Evolutionary conservation across 92 coral and sea anemone species (phyloP).

Genomic region (Ricordea florida): DNA sequence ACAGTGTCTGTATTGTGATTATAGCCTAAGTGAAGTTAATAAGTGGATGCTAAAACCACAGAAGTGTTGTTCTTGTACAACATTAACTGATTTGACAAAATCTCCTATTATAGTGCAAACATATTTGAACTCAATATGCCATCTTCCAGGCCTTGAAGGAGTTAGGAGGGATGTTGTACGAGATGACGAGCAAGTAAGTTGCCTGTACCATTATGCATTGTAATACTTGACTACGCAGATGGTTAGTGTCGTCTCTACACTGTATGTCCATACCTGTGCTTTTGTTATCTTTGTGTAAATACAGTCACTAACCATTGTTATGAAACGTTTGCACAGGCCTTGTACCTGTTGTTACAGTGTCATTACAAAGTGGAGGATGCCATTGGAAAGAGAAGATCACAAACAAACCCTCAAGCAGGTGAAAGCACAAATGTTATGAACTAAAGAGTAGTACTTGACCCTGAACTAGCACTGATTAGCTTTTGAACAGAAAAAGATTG

Average conservation of each 20-base stretch:
- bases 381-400: constrained; percentile 72
- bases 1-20: too few species aligned
- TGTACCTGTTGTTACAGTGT: constrained; percentile 93
- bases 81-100: neutral
- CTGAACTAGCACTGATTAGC: too few species aligned
- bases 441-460: neutral
- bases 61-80: too few species aligned
- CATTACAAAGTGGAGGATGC: constrained; percentile 86
- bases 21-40: too few species aligned
- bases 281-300: neutral
- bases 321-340: constrained; percentile 60
- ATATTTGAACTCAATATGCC: constrained; percentile 80
- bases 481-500: neutral
- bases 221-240: neutral
- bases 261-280: neutral
- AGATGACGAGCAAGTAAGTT: constrained; percentile 95
- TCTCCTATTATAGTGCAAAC: constrained; percentile 65
- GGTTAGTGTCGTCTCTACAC: neutral
- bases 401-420: constrained; percentile 97
- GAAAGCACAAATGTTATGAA: too few species aligned
- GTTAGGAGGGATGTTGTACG: constrained; percentile 64
- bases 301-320: too few species aligned
- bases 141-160: constrained; percentile 62
- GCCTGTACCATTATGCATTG: neutral
- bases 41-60: too few species aligned